Conservation (phyloP, 2,113 vertebrate genomes). For the Rhea pennata region DNA sequence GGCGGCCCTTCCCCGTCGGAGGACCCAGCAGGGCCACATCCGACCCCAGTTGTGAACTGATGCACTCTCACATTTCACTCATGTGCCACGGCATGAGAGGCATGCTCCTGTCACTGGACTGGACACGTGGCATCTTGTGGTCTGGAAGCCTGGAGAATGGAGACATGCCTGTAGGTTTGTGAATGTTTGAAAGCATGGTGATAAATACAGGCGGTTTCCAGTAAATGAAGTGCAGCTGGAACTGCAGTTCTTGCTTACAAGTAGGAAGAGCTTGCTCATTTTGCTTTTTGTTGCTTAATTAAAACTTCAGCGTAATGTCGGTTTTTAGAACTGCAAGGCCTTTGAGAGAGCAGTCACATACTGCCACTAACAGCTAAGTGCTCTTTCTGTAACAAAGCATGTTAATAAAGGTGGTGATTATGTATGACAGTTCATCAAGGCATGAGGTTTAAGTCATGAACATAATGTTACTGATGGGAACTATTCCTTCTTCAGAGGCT, state of each 20-base stretch:
- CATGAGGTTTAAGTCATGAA: neutral
- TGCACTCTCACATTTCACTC: rapidly evolving
- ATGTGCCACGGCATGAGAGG: rapidly evolving
- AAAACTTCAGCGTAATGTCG: neutral
- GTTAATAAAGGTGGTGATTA: neutral
- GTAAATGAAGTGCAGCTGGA: neutral
- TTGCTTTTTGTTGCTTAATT: neutral
- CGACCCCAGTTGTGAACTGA: rapidly evolving
- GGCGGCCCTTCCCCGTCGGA: neutral
- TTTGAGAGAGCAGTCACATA: neutral
- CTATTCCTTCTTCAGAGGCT: neutral
- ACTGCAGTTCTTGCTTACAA: neutral
- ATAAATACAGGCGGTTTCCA: neutral
- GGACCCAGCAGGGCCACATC: neutral
- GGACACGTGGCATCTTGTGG: rapidly evolving
- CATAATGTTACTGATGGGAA: neutral
- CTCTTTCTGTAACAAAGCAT: neutral
- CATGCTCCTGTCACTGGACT: neutral
- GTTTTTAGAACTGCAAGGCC: neutral
- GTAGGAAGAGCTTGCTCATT: neutral
- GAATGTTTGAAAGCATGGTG: neutral
- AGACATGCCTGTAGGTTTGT: neutral
- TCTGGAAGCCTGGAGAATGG: neutral
- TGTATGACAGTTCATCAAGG: neutral
- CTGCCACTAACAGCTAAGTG: neutral